Percentiles rank a stretch among this genome's conserved stretches.
phyloP scores from a whole-genome alignment of 2,797 vertebrate genomes.

The Trachurus trachurus region DNA sequence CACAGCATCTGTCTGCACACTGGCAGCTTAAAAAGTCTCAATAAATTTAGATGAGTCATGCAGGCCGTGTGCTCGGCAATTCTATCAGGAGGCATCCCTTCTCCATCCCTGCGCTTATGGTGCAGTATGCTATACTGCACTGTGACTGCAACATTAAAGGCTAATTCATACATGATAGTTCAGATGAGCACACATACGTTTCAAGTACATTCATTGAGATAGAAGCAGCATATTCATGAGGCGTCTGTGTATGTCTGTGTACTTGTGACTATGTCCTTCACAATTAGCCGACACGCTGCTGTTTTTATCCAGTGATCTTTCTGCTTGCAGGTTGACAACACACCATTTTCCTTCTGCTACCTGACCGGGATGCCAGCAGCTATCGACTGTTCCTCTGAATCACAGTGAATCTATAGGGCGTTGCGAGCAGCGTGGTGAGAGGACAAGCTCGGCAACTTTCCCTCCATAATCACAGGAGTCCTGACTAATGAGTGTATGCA shows the following conservation, averaged over 20 bases:
- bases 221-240: neutral
- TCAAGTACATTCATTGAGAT: constrained; percentile 1
- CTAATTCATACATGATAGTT: constrained; percentile 22
- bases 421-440: constrained; percentile 43
- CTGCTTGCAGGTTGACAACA: neutral
- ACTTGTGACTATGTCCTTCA: neutral
- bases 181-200: constrained; percentile 1
- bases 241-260: neutral
- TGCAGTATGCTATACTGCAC: constrained; percentile 53
- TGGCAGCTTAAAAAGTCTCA: constrained; percentile 61
- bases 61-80: constrained; percentile 34
- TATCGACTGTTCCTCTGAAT: constrained; percentile 30
- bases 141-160: constrained; percentile 47
- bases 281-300: constrained; percentile 1
- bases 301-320: neutral
- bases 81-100: constrained; percentile 41
- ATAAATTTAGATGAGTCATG: constrained; percentile 75
- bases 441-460: constrained; percentile 44
- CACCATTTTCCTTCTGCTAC: constrained; percentile 15
- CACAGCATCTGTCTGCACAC: constrained; percentile 61
- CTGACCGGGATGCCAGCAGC: constrained; percentile 14
- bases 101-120: constrained; percentile 35
- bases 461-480: constrained; percentile 56
- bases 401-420: constrained; percentile 17
- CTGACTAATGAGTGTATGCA: constrained; percentile 55